A percentile compares a stretch with the other conserved stretches of the same genome.
Evolutionary conservation across 2,113 vertebrate genomes (phyloP).

Genomic region (Labrus mixtus): DNA sequence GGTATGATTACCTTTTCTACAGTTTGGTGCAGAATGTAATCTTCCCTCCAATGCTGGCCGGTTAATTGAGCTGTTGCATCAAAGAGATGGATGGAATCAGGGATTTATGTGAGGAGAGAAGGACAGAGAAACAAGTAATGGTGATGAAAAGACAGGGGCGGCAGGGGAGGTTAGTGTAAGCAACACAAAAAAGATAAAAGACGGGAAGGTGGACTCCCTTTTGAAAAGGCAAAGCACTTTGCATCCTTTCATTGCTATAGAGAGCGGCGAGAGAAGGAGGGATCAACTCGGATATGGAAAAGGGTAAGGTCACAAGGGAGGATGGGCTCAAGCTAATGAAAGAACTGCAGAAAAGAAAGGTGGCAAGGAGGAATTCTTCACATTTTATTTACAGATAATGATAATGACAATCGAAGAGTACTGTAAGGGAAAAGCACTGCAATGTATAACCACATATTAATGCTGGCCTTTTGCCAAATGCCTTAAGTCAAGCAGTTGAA

Average conservation of each 20-base stretch:
- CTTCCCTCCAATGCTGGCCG: constrained; percentile 53
- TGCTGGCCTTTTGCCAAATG: constrained; percentile 56
- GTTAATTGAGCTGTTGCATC: constrained; percentile 77
- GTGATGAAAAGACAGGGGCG: constrained; percentile 13
- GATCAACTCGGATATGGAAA: constrained; percentile 35
- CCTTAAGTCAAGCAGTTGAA: constrained; percentile 51
- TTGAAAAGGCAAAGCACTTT: constrained; percentile 50
- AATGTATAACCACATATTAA: constrained; percentile 8
- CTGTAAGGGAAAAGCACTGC: background rate
- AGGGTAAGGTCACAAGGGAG: constrained; percentile 53
- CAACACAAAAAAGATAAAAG: constrained; percentile 26
- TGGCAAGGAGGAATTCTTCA: background rate
- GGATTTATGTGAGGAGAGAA: constrained; percentile 57
- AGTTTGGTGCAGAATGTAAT: constrained; percentile 66
- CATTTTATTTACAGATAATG: background rate
- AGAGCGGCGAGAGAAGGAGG: constrained; percentile 1
- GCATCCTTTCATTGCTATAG: constrained; percentile 45
- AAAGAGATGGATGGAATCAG: constrained; percentile 66
- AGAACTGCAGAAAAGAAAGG: background rate
- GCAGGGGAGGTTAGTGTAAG: constrained; percentile 16
- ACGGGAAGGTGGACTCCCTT: constrained; percentile 36
- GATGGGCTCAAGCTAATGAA: constrained; percentile 21
- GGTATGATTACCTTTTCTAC: constrained; percentile 58
- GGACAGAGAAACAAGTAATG: constrained; percentile 28
- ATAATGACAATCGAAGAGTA: background rate